phyloP scores from a whole-genome alignment of 2,113 vertebrate genomes.

The Vireo altiloquus region DNA sequence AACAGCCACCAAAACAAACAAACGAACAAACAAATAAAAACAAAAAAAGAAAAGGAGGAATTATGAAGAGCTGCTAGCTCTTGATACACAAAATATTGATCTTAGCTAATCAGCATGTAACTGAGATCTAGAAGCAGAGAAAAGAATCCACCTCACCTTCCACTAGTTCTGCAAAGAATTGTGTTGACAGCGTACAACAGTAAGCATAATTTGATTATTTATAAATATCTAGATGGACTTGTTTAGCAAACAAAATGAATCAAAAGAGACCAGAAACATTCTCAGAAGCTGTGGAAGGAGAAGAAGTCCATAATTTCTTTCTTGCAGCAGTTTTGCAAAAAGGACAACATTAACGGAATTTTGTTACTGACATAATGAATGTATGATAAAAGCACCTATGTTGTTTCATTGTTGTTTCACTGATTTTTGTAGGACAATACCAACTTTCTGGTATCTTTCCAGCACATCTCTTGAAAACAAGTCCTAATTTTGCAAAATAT shows the following conservation, averaged over 20 bases:
- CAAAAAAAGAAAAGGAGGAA: neutral
- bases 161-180: neutral
- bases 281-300: neutral
- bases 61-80: neutral
- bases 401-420: neutral
- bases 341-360: neutral
- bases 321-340: neutral
- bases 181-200: neutral
- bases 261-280: neutral
- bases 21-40: no score
- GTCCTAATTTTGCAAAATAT: neutral
- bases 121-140: neutral
- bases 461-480: neutral
- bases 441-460: neutral
- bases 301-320: neutral
- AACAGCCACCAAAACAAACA: no score
- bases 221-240: neutral
- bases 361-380: neutral
- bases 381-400: neutral
- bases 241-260: neutral
- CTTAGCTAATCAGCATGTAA: neutral
- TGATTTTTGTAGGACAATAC: neutral
- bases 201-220: neutral
- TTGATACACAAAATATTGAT: neutral
- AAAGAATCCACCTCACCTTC: neutral